phyloP scores from a whole-genome alignment of 2,888 invertebrate genomes.

The Merodon equestris region DNA sequence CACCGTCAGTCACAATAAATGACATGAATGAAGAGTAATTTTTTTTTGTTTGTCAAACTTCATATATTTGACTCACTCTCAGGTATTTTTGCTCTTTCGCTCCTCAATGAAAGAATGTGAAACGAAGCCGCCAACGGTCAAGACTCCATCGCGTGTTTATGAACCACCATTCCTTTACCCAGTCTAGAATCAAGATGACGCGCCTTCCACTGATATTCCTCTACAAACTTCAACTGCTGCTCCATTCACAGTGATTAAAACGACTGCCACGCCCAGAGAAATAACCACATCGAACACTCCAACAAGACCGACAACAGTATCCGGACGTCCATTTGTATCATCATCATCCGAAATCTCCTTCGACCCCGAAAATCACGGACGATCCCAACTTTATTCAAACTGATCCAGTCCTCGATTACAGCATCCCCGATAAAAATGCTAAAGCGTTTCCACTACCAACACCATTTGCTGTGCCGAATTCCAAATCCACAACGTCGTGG shows the following conservation, averaged over 20 bases:
- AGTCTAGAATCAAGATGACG: slow-evolving; percentile 75
- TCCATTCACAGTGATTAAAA: slow-evolving; percentile 72
- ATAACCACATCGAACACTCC: slow-evolving; percentile 71
- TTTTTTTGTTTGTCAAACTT: no score
- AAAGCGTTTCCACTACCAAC: slow-evolving; percentile 43
- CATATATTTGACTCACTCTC: no score
- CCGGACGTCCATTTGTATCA: slow-evolving; percentile 73
- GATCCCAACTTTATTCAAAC: slow-evolving; percentile 41
- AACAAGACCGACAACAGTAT: slow-evolving; percentile 74
- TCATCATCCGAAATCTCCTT: slow-evolving; percentile 38
- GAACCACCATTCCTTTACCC: slow-evolving; percentile 77
- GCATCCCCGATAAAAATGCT: slow-evolving; percentile 48
- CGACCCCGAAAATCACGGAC: slow-evolving; percentile 30
- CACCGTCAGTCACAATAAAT: no score
- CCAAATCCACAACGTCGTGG: slow-evolving; percentile 2
- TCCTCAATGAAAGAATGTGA: no score
- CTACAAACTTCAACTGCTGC: slow-evolving; percentile 72
- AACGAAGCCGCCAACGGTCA: slow-evolving; percentile 70
- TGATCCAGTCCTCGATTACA: slow-evolving; percentile 62
- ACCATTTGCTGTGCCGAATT: slow-evolving; percentile 28
- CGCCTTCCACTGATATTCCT: slow-evolving; percentile 50
- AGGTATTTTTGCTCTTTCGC: no score
- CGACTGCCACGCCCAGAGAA: slow-evolving; percentile 53
- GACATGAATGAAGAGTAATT: no score
- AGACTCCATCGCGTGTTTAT: slow-evolving; percentile 76